Percentiles rank a stretch among this genome's conserved stretches.
Conservation (phyloP, 2,113 vertebrate genomes). For the Orycteropus afer region DNA sequence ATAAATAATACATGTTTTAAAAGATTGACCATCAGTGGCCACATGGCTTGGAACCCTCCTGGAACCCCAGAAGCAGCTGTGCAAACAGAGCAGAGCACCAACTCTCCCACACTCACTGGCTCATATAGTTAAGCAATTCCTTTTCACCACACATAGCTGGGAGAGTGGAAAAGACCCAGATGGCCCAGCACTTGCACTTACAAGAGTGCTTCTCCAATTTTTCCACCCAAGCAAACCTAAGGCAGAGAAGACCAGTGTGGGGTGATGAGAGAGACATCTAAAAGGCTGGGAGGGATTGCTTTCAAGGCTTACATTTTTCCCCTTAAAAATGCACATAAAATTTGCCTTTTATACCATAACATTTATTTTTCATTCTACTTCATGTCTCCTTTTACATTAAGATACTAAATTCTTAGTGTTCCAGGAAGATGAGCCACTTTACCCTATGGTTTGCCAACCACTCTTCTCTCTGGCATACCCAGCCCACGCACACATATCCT, state of each 20-base stretch:
- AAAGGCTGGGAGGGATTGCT: too few species aligned
- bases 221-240: neutral
- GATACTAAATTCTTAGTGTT: neutral
- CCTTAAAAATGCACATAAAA: neutral
- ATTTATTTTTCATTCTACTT: neutral
- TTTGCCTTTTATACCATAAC: neutral
- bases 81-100: slow-evolving; percentile 12
- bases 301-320: neutral
- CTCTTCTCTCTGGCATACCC: neutral
- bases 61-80: slow-evolving; percentile 43
- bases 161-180: slow-evolving; percentile 8
- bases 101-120: neutral
- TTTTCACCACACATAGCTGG: neutral
- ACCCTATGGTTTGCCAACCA: neutral
- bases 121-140: slow-evolving; percentile 5
- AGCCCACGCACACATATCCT: fast-evolving
- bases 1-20: neutral
- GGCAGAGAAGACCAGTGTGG: neutral
- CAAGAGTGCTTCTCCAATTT: neutral
- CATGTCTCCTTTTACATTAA: neutral
- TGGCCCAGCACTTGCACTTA: neutral
- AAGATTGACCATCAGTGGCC: neutral
- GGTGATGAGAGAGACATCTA: neutral
- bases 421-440: neutral
- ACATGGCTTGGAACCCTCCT: neutral